Conservation (phyloP, 2,113 vertebrate species). For the Lepidothrix coronata region DNA sequence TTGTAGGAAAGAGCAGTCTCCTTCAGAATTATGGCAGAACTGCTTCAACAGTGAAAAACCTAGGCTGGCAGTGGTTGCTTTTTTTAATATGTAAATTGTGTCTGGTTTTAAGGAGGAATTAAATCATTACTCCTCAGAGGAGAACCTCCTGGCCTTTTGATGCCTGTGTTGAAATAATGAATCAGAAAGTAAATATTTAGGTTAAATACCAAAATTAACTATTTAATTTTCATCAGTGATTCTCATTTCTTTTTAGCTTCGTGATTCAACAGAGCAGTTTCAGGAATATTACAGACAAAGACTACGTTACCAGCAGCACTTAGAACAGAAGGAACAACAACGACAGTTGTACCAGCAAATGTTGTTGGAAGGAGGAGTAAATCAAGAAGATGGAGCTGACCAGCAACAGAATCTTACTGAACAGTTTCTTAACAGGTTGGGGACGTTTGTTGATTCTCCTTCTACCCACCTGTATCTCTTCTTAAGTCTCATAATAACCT, state of each 20-base stretch:
- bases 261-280: constrained; percentile 92
- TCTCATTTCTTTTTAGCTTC: constrained; percentile 77
- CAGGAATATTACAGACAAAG: constrained; percentile 95
- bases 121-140: background rate
- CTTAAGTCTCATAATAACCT: background rate
- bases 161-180: background rate
- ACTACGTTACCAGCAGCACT: constrained; percentile 93
- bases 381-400: constrained; percentile 83
- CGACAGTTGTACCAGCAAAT: constrained; percentile 95
- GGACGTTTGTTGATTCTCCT: background rate
- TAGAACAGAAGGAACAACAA: constrained; percentile 97
- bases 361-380: constrained; percentile 95
- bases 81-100: background rate
- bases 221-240: background rate
- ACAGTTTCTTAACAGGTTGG: constrained; percentile 93
- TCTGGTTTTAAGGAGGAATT: background rate
- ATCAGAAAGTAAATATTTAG: background rate
- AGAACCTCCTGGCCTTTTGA: background rate
- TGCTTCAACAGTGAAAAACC: background rate
- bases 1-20: background rate
- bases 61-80: background rate
- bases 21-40: background rate
- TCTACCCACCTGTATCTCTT: background rate
- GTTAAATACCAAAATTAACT: background rate
- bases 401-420: constrained; percentile 92